Conservation (phyloP, 2,888 invertebrate species). For the Pegoplata infirma region DNA sequence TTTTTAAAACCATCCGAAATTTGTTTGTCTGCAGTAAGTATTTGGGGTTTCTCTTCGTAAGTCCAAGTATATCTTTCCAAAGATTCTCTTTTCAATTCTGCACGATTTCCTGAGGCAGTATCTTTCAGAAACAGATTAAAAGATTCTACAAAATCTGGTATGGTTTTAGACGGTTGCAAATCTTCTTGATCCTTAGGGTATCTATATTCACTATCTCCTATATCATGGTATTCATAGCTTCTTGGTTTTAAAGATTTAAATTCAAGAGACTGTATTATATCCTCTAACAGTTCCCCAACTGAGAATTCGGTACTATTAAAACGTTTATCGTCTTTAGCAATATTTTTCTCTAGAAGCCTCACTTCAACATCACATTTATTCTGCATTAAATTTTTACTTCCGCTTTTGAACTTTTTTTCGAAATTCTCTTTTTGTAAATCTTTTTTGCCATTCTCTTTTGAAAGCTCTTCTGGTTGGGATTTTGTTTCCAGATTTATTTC, state of each 20-base stretch:
- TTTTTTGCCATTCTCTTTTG: neutral
- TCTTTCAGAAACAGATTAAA: slow-evolving; percentile 61
- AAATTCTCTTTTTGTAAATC: neutral
- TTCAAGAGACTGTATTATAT: slow-evolving; percentile 45
- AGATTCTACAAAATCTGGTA: slow-evolving; percentile 61
- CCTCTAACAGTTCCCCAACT: neutral
- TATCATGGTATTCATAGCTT: slow-evolving; percentile 64
- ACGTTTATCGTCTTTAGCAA: neutral
- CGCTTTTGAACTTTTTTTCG: neutral
- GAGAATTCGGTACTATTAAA: neutral
- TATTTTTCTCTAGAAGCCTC: neutral
- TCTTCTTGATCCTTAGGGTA: slow-evolving; percentile 38
- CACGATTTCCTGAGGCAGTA: neutral
- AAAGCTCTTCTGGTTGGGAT: slow-evolving; percentile 19
- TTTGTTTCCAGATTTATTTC: slow-evolving; percentile 48
- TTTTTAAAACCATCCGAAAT: slow-evolving; percentile 65
- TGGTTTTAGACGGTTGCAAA: slow-evolving; percentile 36
- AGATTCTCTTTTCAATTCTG: neutral
- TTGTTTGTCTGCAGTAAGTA: slow-evolving; percentile 46
- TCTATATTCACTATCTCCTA: slow-evolving; percentile 69
- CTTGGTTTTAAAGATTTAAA: slow-evolving; percentile 50
- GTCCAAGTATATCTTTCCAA: neutral
- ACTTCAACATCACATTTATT: neutral
- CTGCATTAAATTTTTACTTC: neutral
- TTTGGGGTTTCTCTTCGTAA: neutral